phyloP scores from a whole-genome alignment of 2,113 vertebrate genomes.

The Meriones unguiculatus region DNA sequence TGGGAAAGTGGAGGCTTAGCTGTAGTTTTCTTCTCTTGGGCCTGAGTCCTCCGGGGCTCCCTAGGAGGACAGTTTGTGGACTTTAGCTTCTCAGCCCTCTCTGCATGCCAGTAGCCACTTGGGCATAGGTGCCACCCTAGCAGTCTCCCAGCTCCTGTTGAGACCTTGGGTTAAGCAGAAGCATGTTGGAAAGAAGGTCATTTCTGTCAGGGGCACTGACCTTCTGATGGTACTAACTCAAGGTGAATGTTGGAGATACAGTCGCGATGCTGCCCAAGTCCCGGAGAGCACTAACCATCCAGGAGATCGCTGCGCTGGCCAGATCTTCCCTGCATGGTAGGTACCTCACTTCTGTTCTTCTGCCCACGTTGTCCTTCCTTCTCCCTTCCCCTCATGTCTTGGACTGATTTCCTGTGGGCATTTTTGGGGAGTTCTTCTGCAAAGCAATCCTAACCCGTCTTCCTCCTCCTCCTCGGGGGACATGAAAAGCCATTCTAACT shows the following conservation, averaged over 20 bases:
- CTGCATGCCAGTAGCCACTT: not conserved
- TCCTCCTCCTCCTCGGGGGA: not conserved
- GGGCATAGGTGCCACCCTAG: not conserved
- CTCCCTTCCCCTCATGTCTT: not conserved
- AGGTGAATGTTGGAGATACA: constrained; percentile 99
- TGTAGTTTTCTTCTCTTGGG: not conserved
- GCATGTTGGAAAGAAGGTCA: not conserved
- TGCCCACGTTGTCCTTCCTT: not conserved
- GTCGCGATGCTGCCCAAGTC: constrained; percentile 99
- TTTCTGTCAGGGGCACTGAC: constrained; percentile 50
- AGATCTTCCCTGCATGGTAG: constrained; percentile 97
- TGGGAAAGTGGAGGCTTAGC: not conserved
- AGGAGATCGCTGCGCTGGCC: constrained; percentile 98
- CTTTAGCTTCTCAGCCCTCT: not conserved
- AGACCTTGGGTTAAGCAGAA: not conserved
- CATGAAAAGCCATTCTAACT: not conserved
- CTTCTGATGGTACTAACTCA: constrained; percentile 44
- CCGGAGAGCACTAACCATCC: constrained; percentile 97
- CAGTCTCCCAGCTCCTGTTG: not conserved
- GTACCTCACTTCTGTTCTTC: not conserved
- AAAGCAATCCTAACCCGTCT: not conserved
- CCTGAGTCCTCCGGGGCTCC: not conserved
- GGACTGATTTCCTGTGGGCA: not conserved
- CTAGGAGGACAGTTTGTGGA: not conserved
- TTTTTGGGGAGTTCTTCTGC: constrained; percentile 2